Evolutionary conservation across 2,888 invertebrate genomes (phyloP), one percentile per base, ranked within the genome.

Genomic region (Hoplodrina blanda): DNA sequence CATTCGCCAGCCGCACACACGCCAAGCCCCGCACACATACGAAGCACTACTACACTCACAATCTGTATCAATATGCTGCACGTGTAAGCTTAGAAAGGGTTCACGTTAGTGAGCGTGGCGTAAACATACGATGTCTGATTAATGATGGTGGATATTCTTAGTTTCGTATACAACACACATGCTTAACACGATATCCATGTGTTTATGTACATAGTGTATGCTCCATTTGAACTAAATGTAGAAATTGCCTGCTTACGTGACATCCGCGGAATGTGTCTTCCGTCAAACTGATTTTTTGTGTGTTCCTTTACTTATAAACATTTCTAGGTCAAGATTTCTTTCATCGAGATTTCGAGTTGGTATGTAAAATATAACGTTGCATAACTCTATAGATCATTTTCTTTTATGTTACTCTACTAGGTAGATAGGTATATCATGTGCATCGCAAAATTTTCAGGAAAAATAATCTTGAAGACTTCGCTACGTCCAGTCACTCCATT

Each of bases 211-310:
- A 77, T 71, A 74, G 56, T 71, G 44, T 67, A 78, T 79, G 80
- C 78, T 83, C 80, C 85, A 85, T 90, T 88, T 89, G 85, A 83
- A 88, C 88, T 91, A 91, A 89, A 92, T 87, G 88, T 91, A 91
- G 91, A 91, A 91, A 90, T 86, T 87, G 87, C 85, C 78, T 79
- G 82, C 84, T 88, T 88, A 91, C 91, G 89, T 89, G 91, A 90
- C 90, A 89, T 88, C 86, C 83, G 82, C 75, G 86, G 87, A 85
- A 84, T 88, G 83, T 81, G 79, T 84, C 73, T 81, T 82, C 74
- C 76, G 74, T 79, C 65, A 66, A 75, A 76, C 64, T 50, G 41
- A 78, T 57, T 67, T 81, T 81, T 77, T 49, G 64, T 30, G 56
- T 30, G 56, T 62, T 76, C 53, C n/a, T 62, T 64, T 17, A 46